These are phyloP conservation scores for Papilio demoleus DNA, from an alignment of 2,888 invertebrate genomes.

Conservation along the genomic window DNA sequence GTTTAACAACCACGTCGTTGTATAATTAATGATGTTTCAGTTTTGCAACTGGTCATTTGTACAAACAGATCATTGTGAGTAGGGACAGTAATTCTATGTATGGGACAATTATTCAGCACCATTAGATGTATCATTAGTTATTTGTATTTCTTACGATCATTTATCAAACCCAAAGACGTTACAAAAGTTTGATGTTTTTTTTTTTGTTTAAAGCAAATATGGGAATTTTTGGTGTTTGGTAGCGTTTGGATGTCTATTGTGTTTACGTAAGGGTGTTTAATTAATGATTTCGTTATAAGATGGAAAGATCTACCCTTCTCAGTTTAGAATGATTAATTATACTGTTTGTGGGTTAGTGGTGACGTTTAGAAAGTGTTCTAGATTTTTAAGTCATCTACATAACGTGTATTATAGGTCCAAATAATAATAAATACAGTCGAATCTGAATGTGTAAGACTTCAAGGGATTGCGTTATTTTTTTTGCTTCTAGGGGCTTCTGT, in stretches of 20 bases:
- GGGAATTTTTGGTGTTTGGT: slow-evolving; percentile 58
- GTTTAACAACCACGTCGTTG: too few relatives aligned
- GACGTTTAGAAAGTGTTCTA: background rate
- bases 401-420: too few relatives aligned
- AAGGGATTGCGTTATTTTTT: too few relatives aligned
- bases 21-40: slow-evolving; percentile 75
- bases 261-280: slow-evolving; percentile 37
- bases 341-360: background rate
- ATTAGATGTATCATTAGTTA: slow-evolving; percentile 77
- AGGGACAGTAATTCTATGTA: slow-evolving; percentile 65
- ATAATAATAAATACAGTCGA: too few relatives aligned
- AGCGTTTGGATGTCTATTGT: slow-evolving; percentile 37
- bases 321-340: background rate
- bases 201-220: slow-evolving; percentile 78
- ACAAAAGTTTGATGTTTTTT: slow-evolving; percentile 77
- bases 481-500: too few relatives aligned
- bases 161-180: slow-evolving; percentile 66
- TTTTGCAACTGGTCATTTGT: slow-evolving; percentile 68
- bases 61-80: slow-evolving; percentile 73
- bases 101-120: slow-evolving; percentile 72
- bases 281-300: slow-evolving; percentile 40
- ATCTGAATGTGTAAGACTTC: too few relatives aligned
- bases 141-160: slow-evolving; percentile 57
- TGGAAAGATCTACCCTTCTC: slow-evolving; percentile 26
- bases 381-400: background rate